Conservation (phyloP, 2,113 vertebrate genomes). For the Pycnonotus jocosus region DNA sequence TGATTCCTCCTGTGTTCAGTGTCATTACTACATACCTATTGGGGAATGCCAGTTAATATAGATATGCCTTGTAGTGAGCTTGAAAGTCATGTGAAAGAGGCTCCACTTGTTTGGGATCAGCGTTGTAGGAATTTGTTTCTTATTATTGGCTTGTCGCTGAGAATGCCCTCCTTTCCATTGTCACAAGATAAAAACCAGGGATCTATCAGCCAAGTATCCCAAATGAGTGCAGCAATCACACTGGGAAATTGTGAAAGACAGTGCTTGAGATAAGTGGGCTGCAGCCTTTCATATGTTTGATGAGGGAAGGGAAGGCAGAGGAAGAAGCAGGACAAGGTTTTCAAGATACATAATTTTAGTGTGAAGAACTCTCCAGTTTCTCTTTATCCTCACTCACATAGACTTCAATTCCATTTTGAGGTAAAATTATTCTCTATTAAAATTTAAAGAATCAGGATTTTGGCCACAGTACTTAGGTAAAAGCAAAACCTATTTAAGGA, state of each 20-base stretch:
- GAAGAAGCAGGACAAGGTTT: background rate
- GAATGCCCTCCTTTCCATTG: conserved; percentile 14
- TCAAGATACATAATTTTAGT: background rate
- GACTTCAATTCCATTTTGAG: background rate
- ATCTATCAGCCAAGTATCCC: conserved; percentile 39
- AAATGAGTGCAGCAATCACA: conserved; percentile 43
- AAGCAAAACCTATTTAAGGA: background rate
- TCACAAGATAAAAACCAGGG: conserved; percentile 45
- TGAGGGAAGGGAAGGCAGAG: background rate
- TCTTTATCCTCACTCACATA: background rate
- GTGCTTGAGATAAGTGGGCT: conserved; percentile 46
- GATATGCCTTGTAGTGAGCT: background rate
- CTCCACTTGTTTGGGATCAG: conserved; percentile 1
- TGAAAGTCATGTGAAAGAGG: conserved; percentile 22
- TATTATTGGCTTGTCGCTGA: background rate
- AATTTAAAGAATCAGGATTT: background rate
- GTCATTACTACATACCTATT: conserved; percentile 21
- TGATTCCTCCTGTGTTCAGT: conserved; percentile 19
- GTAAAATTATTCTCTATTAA: background rate
- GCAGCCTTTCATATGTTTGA: conserved; percentile 35
- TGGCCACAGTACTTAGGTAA: background rate
- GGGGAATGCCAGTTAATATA: background rate
- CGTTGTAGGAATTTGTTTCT: conserved; percentile 36
- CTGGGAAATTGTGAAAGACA: conserved; percentile 23
- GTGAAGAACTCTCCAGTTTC: background rate